phyloP scores from a whole-genome alignment of 2,888 invertebrate genomes.

The Cotesia congregata region DNA sequence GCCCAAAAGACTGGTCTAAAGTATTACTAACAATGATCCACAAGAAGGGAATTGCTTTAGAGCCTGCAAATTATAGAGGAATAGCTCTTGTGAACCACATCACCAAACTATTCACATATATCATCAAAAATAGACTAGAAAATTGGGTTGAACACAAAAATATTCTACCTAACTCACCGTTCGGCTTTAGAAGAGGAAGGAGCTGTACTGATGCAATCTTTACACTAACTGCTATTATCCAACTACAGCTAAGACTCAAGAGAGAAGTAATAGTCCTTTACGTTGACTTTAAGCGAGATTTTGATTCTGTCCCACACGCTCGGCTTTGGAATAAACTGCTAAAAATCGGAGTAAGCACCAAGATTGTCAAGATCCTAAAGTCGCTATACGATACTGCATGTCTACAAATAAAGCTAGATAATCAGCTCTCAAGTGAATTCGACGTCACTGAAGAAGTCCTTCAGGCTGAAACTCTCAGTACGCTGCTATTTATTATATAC shows the following conservation, averaged over 20 bases:
- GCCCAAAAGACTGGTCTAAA: constrained; percentile 20
- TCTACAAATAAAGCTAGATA: too few relatives aligned
- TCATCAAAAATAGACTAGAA: constrained; percentile 33
- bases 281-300: too few relatives aligned
- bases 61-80: constrained; percentile 42
- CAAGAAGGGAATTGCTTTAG: constrained; percentile 37
- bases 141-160: constrained; percentile 13
- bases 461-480: too few relatives aligned
- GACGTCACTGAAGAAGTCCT: too few relatives aligned
- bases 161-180: constrained; percentile 41
- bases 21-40: constrained; percentile 32
- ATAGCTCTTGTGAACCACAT: constrained; percentile 24
- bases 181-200: constrained; percentile 41
- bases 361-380: too few relatives aligned
- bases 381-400: too few relatives aligned
- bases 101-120: constrained; percentile 38
- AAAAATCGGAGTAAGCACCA: too few relatives aligned
- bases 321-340: too few relatives aligned
- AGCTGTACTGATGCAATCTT: constrained; percentile 42
- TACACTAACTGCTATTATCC: constrained; percentile 24
- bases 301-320: too few relatives aligned
- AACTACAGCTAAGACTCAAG: constrained; percentile 32
- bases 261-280: constrained; percentile 31
- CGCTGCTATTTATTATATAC: too few relatives aligned
- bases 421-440: too few relatives aligned